A percentile compares a stretch with the other conserved stretches of the same genome.
phyloP scores from a whole-genome alignment of 1,140 invertebrate genomes.

The Aradophagus sp. region DNA sequence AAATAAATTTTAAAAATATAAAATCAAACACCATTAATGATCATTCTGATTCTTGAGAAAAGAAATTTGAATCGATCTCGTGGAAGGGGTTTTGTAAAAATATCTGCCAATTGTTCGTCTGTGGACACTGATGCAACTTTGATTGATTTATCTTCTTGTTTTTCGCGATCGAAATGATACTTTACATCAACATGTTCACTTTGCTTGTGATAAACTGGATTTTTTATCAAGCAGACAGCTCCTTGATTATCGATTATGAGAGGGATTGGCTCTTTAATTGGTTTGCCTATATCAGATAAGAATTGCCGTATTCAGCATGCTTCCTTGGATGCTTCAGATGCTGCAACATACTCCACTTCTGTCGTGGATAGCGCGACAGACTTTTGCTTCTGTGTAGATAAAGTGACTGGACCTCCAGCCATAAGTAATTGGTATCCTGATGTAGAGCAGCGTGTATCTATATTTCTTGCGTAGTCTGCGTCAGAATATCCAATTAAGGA shows the following conservation, averaged over 20 bases:
- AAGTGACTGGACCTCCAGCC: slow-evolving; percentile 4
- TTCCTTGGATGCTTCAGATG: slow-evolving; percentile 24
- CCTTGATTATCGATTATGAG: slow-evolving; percentile 49
- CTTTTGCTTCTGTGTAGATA: slow-evolving; percentile 20
- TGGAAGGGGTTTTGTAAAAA: slow-evolving; percentile 19
- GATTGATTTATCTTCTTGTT: slow-evolving; percentile 16
- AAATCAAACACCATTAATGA: no score
- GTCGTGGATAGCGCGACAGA: slow-evolving; percentile 14
- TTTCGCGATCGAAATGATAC: slow-evolving; percentile 59
- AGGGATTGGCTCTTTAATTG: not conserved
- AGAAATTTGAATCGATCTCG: slow-evolving; percentile 8
- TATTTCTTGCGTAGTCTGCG: slow-evolving; percentile 22
- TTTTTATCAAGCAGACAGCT: slow-evolving; percentile 46
- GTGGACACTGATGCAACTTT: slow-evolving; percentile 2
- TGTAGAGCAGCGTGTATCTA: slow-evolving; percentile 25
- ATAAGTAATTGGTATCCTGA: slow-evolving; percentile 25
- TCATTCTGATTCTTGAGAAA: no score
- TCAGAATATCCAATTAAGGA: slow-evolving; percentile 16
- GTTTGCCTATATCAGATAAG: not conserved
- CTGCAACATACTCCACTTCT: slow-evolving; percentile 29
- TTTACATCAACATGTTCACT: slow-evolving; percentile 59
- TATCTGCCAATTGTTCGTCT: slow-evolving; percentile 3
- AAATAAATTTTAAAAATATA: no score
- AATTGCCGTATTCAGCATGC: slow-evolving; percentile 11
- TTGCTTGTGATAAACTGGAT: slow-evolving; percentile 48